Evolutionary conservation across 1,140 invertebrate species (phyloP).

Genomic region (Anastatus disparis): DNA sequence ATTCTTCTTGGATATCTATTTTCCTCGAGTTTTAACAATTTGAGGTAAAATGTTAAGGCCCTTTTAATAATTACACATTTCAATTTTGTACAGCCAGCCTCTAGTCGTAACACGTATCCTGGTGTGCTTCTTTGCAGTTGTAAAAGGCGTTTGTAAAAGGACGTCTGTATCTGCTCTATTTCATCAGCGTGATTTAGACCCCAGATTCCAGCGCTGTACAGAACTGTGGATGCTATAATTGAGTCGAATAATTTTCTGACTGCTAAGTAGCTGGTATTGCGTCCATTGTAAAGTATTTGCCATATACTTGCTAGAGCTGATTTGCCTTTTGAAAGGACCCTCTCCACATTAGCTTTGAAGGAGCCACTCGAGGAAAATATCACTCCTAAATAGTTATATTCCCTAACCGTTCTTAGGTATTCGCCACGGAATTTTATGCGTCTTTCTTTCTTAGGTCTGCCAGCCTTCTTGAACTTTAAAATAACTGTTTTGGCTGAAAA

Average conservation of each 20-base stretch:
- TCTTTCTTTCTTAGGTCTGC: slow-evolving; percentile 23
- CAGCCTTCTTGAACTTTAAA: slow-evolving; percentile 34
- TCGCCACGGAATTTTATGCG: slow-evolving; percentile 22
- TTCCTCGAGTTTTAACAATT: neutral
- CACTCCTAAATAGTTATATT: slow-evolving; percentile 40
- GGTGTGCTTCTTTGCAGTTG: slow-evolving; percentile 30
- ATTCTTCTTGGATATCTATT: too few relatives aligned
- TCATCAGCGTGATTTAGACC: slow-evolving; percentile 26
- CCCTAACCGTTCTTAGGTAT: slow-evolving; percentile 1
- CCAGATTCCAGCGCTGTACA: slow-evolving; percentile 40
- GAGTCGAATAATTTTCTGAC: slow-evolving; percentile 37
- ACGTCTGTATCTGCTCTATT: slow-evolving; percentile 30
- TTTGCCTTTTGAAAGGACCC: slow-evolving; percentile 8
- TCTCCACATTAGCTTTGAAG: neutral
- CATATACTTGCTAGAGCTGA: slow-evolving; percentile 15
- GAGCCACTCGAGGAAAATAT: slow-evolving; percentile 23
- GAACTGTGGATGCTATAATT: slow-evolving; percentile 18
- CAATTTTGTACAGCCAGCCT: slow-evolving; percentile 23
- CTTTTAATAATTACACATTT: neutral
- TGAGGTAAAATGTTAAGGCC: neutral
- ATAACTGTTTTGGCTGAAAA: slow-evolving; percentile 43
- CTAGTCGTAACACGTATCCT: slow-evolving; percentile 30
- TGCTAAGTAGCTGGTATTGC: slow-evolving; percentile 20
- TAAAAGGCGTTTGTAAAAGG: slow-evolving; percentile 36
- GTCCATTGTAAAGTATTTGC: slow-evolving; percentile 26